phyloP scores from a whole-genome alignment of 2,888 invertebrate species.

The Synergus itoensis region DNA sequence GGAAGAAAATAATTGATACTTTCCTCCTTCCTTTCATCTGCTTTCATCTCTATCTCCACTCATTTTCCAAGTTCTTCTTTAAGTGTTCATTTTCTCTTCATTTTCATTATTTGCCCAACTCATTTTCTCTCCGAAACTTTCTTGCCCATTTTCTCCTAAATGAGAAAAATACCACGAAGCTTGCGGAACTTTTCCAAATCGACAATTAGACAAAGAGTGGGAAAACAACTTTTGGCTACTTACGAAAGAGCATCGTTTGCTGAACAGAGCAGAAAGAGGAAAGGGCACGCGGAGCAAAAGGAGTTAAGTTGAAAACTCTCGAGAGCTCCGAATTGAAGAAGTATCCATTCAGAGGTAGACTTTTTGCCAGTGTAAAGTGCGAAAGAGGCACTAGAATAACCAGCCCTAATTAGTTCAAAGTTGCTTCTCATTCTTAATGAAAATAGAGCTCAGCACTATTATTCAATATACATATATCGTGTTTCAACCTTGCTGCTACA shows the following conservation, averaged over 20 bases:
- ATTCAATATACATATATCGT: neutral
- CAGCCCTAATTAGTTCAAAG: slow-evolving; percentile 29
- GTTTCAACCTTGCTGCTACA: neutral
- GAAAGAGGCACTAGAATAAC: slow-evolving; percentile 24
- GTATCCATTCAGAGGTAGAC: slow-evolving; percentile 22
- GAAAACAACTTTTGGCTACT: slow-evolving; percentile 36
- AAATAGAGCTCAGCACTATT: neutral
- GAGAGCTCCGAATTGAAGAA: slow-evolving; percentile 18
- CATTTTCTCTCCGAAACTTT: slow-evolving; percentile 14
- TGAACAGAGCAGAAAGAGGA: slow-evolving; percentile 22
- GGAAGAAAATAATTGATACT: neutral
- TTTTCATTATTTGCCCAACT: slow-evolving; percentile 20
- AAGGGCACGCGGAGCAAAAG: slow-evolving; percentile 17
- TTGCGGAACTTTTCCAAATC: slow-evolving; percentile 53
- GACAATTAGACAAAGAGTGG: slow-evolving; percentile 49
- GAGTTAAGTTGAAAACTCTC: slow-evolving; percentile 34
- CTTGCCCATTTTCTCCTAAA: slow-evolving; percentile 5
- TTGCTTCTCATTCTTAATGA: slow-evolving; percentile 8
- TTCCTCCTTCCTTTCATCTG: too few species aligned
- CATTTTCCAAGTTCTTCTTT: neutral
- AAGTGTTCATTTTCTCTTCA: slow-evolving; percentile 6
- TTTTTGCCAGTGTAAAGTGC: slow-evolving; percentile 21
- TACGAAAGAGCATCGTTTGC: slow-evolving; percentile 30
- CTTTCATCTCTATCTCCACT: neutral
- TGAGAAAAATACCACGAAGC: slow-evolving; percentile 33